phyloP scores from a whole-genome alignment of 2,797 vertebrate species.

The Cryptoprocta ferox region DNA sequence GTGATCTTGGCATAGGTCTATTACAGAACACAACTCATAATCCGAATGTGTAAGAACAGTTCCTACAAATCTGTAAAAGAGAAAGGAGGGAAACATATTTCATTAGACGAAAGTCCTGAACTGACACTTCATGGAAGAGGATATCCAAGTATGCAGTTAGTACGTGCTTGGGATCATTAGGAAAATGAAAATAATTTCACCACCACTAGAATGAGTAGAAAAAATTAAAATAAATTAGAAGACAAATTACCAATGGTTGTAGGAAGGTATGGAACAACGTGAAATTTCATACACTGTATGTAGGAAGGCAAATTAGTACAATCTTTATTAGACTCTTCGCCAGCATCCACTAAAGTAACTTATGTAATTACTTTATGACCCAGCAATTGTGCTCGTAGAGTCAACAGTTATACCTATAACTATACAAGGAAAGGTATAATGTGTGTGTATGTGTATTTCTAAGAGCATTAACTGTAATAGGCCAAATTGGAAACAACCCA shows the following conservation, averaged over 20 bases:
- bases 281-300: background rate
- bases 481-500: background rate
- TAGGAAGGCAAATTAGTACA: background rate
- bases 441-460: background rate
- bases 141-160: background rate
- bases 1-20: background rate
- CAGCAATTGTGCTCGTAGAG: background rate
- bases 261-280: background rate
- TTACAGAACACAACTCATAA: background rate
- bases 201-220: background rate
- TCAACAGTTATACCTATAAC: background rate
- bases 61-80: background rate
- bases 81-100: background rate
- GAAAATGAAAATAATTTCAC: conserved; percentile 9
- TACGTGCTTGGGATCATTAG: background rate
- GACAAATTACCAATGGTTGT: background rate
- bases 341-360: background rate
- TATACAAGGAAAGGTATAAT: background rate
- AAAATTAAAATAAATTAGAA: background rate
- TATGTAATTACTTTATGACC: background rate
- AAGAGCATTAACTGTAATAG: background rate
- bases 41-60: background rate
- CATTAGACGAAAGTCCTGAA: background rate
- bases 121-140: background rate
- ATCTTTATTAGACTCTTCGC: background rate